Conservation (phyloP, 2,797 vertebrate species). For the Hydrolagus colliei region DNA sequence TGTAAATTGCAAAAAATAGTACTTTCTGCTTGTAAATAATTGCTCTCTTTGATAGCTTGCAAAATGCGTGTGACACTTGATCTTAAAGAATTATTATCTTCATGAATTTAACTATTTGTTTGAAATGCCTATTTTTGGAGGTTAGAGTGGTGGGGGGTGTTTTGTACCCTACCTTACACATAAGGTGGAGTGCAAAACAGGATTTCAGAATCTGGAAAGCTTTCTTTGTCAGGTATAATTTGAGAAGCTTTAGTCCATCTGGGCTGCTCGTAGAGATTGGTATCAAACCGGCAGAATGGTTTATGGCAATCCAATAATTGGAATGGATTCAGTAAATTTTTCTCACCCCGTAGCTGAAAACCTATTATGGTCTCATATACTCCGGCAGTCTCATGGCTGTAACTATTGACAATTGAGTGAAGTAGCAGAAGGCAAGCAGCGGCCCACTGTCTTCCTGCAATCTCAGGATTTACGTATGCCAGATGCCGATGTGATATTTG, state of each 20-base stretch:
- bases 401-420: slow-evolving; percentile 38
- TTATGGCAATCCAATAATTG: slow-evolving; percentile 39
- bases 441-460: background rate
- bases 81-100: background rate
- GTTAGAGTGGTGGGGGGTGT: too few relatives aligned
- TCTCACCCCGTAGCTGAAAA: slow-evolving; percentile 30
- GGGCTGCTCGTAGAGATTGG: slow-evolving; percentile 37
- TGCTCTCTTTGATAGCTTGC: background rate
- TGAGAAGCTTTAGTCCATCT: slow-evolving; percentile 33
- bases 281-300: slow-evolving; percentile 39
- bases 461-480: slow-evolving; percentile 41
- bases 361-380: slow-evolving; percentile 30
- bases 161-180: too few relatives aligned
- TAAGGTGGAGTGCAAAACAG: too few relatives aligned
- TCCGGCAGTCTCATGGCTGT: slow-evolving; percentile 31
- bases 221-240: background rate
- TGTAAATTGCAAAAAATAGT: too few relatives aligned
- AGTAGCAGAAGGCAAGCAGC: slow-evolving; percentile 22
- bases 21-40: background rate
- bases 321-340: slow-evolving; percentile 38
- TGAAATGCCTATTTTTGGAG: background rate
- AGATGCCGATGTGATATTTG: slow-evolving; percentile 43
- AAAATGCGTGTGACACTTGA: background rate
- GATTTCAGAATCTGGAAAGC: background rate
- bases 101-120: background rate